A percentile compares a stretch with the other conserved stretches of the same genome.
These are phyloP conservation scores for Ranitomeya variabilis DNA, from an alignment of 2,113 vertebrate species.

Conservation along the genomic window DNA sequence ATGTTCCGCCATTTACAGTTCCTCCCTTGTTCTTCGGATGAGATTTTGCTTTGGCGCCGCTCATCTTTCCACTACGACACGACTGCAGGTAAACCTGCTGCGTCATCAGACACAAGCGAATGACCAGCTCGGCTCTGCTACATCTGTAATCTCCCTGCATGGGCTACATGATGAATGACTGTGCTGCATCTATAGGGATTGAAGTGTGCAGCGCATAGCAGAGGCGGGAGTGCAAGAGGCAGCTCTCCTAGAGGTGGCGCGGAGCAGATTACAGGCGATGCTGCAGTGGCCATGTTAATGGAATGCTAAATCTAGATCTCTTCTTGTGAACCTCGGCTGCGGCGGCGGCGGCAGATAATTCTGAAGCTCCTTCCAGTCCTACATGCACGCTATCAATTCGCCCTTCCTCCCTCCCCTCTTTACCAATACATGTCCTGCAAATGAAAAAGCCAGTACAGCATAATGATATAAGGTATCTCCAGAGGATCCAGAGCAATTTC, in stretches of 20 bases:
- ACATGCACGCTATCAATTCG: constrained; percentile 34
- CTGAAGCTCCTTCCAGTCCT: constrained; percentile 26
- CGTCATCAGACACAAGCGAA: neutral
- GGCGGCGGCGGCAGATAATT: constrained; percentile 1
- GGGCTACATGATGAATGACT: constrained; percentile 41
- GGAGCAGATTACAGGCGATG: constrained; percentile 30
- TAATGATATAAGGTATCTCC: constrained; percentile 43
- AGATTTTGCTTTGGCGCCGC: neutral
- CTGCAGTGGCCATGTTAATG: constrained; percentile 48
- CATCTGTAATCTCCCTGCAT: constrained; percentile 1
- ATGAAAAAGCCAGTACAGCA: constrained; percentile 42
- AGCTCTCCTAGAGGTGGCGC: neutral
- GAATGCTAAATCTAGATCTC: constrained; percentile 44
- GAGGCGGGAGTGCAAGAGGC: constrained; percentile 4
- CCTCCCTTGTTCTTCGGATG: neutral
- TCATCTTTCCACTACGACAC: neutral
- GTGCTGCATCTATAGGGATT: constrained; percentile 24
- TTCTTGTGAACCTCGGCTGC: constrained; percentile 14
- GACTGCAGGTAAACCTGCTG: neutral
- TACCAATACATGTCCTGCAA: constrained; percentile 47
- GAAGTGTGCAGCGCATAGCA: neutral
- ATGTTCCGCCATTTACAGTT: no score
- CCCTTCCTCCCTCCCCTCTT: constrained; percentile 16
- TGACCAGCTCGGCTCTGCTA: neutral
- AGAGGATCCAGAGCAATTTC: constrained; percentile 36